Conservation (phyloP, 2,888 invertebrate species). For the Erebia epiphron region DNA sequence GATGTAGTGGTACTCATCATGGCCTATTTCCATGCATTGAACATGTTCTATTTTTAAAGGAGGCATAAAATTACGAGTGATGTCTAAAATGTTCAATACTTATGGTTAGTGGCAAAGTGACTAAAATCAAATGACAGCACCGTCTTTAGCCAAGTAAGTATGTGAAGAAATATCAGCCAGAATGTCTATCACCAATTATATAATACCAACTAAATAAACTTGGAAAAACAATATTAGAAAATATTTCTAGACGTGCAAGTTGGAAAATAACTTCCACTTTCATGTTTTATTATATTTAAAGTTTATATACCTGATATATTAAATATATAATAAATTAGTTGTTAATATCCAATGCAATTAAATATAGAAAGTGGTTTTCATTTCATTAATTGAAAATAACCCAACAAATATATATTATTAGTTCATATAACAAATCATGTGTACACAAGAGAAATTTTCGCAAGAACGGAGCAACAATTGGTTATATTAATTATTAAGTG, state of each 20-base stretch:
- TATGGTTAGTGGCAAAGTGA: background rate
- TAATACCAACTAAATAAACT: background rate
- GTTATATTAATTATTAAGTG: slow-evolving; percentile 14
- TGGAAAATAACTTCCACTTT: background rate
- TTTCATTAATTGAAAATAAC: slow-evolving; percentile 1
- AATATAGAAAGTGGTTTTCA: slow-evolving; percentile 4
- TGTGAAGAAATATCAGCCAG: no score
- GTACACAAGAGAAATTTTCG: slow-evolving; percentile 13
- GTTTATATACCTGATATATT: background rate
- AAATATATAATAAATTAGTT: background rate
- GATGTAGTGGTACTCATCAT: background rate
- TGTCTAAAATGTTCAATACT: background rate
- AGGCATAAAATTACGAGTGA: background rate
- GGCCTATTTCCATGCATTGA: slow-evolving; percentile 26
- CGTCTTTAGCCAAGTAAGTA: no score
- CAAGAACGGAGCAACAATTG: background rate
- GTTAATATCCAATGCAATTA: background rate
- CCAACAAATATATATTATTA: background rate
- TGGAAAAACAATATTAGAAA: background rate
- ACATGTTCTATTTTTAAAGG: slow-evolving; percentile 19
- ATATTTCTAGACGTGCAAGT: background rate
- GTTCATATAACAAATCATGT: slow-evolving; percentile 4
- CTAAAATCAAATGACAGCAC: no score
- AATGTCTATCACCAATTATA: no score
- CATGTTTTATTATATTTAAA: background rate